Base-by-base conservation (phyloP, 1,140 invertebrate species). In the Papilio xuthus region DNA sequence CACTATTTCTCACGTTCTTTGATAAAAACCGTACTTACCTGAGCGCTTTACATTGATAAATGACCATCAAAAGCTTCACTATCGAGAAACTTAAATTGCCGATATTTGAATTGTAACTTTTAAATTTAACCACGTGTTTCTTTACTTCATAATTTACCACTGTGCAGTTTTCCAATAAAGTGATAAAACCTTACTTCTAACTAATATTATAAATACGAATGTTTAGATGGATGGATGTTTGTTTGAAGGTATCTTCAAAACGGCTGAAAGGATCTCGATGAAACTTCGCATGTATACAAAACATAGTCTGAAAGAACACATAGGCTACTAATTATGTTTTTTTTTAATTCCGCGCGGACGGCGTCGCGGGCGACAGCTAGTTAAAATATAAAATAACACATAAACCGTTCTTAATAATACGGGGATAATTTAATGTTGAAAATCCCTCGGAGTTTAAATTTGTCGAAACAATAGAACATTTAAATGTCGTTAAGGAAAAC, bases 401-500 rank as follows among this genome's bases (percentile, higher is more conserved):
- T n/a, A n/a, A n/a, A n/a, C n/a, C n/a, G n/a, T n/a, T n/a, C n/a
- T n/a, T n/a, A n/a, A n/a, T n/a, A n/a, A n/a, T n/a, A n/a, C n/a
- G n/a, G n/a, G n/a, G 44, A 47, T 47, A 0, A 50, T 50, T 60
- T 60, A 60, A 60, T 26, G 20, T 67, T 67, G 60, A 67, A 67
- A 28, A 67, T 28, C 4, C 1, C 26, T 15, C 26, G 26, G 26
- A 67, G 60, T 67, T 67, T 13, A 26, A 20, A 60, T 4, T 2
- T 67, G 4, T 28, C 13, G 60, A 28, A 28, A 67, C 60, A 67
- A 67, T 26, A 67, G 60, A 67, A 67, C 60, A 67, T 67, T 67
- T 67, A 67, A 67, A 67, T 15, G 26, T 67, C 60, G 60, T 67
- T 67, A 67, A 67, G 60, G 4, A 67, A 67, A 56, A 67, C 60